Conservation (phyloP, 2,888 invertebrate species). For the Ormyrus rosae region DNA sequence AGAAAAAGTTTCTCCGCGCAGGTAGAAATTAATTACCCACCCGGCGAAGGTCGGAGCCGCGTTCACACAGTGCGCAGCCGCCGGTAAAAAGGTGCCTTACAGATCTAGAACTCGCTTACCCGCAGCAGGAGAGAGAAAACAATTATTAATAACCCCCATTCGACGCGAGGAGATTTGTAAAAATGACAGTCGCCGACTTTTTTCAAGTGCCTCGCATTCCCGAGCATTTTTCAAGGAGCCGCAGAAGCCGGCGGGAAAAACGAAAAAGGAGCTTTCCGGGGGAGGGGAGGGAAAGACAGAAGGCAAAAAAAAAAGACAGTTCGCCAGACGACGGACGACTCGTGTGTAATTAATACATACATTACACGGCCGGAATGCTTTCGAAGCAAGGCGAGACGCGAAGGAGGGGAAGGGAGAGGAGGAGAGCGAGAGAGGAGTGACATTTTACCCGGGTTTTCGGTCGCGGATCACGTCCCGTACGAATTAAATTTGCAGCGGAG, state of each 20-base stretch:
- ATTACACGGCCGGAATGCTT: constrained; percentile 44
- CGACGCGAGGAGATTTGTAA: constrained; percentile 21
- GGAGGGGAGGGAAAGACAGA: neutral
- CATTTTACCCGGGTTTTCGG: constrained; percentile 49
- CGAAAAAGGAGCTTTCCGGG: neutral
- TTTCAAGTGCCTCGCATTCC: constrained; percentile 20
- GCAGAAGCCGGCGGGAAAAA: neutral
- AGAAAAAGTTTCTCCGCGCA: too few species aligned
- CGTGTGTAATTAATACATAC: constrained; percentile 37
- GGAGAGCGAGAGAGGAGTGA: neutral
- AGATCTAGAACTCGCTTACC: neutral
- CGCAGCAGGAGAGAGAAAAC: constrained; percentile 8
- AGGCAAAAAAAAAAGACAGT: neutral
- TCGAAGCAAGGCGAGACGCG: constrained; percentile 16
- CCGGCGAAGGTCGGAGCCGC: too few species aligned
- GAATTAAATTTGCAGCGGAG: constrained; percentile 63
- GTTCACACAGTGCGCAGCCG: too few species aligned
- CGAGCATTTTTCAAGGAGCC: constrained; percentile 2
- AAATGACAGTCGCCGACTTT: constrained; percentile 21
- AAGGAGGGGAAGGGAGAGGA: constrained; percentile 7
- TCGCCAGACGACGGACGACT: constrained; percentile 13
- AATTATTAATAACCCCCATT: constrained; percentile 20
- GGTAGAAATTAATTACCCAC: too few species aligned
- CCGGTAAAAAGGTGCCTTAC: too few species aligned
- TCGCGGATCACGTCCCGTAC: constrained; percentile 62